phyloP scores from a whole-genome alignment of 1,140 invertebrate species.

The Diorhabda sublineata region DNA sequence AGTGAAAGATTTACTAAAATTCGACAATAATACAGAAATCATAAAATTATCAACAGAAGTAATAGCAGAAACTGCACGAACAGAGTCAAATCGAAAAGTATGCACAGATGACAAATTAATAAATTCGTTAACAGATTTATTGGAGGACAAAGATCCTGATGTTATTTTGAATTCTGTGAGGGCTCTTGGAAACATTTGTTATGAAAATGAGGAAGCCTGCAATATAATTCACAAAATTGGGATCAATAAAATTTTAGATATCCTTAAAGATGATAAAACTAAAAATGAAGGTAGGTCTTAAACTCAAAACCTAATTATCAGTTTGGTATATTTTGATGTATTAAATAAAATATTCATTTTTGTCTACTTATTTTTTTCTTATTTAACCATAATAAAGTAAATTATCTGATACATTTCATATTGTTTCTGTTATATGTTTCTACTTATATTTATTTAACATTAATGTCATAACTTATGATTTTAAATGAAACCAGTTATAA shows the following conservation, averaged over 20 bases:
- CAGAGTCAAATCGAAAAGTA: conserved; percentile 59
- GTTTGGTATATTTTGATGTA: too few species aligned
- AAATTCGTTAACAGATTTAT: conserved; percentile 53
- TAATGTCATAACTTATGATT: too few species aligned
- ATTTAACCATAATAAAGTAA: too few species aligned
- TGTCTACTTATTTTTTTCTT: too few species aligned
- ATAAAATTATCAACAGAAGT: conserved; percentile 53
- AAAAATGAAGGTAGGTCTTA: too few species aligned
- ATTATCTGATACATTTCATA: too few species aligned
- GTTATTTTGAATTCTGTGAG: conserved; percentile 69
- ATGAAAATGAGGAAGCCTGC: conserved; percentile 72
- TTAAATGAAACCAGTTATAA: too few species aligned
- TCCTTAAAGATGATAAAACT: conserved; percentile 45
- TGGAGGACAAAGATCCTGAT: conserved; percentile 48
- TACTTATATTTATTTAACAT: too few species aligned
- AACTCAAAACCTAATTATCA: too few species aligned
- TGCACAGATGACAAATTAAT: conserved; percentile 60
- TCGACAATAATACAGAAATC: conserved; percentile 23
- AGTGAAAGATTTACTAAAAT: conserved; percentile 26
- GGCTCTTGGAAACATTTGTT: conserved; percentile 83
- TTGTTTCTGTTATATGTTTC: too few species aligned
- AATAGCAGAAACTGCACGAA: conserved; percentile 70
- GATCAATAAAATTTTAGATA: conserved; percentile 51
- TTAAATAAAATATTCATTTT: too few species aligned
- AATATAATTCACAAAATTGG: conserved; percentile 59